Conservation (phyloP, 2,888 invertebrate genomes). For the Boloria euphrosyne region DNA sequence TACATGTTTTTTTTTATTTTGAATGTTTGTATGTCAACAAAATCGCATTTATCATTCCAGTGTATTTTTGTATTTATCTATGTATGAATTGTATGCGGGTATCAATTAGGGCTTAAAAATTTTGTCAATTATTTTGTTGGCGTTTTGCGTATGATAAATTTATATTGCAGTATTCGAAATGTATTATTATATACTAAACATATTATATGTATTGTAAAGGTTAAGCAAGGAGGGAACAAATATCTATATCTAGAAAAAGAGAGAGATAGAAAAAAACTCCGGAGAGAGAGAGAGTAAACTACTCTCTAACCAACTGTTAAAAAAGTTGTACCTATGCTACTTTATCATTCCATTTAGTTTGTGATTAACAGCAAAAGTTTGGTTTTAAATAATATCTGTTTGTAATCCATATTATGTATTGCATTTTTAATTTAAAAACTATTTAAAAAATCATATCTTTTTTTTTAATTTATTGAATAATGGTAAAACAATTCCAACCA, state of each 20-base stretch:
- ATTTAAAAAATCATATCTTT: too few relatives aligned
- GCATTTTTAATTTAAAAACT: too few relatives aligned
- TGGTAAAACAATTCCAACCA: neutral
- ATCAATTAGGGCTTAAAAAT: constrained; percentile 1
- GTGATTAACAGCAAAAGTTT: too few relatives aligned
- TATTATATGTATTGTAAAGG: neutral
- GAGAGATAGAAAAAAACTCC: neutral
- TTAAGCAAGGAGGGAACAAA: neutral
- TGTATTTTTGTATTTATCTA: neutral
- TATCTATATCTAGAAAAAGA: neutral
- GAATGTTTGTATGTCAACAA: constrained; percentile 1
- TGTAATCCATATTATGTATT: too few relatives aligned
- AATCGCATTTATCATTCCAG: constrained; percentile 8
- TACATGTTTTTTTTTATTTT: constrained; percentile 2
- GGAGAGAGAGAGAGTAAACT: too few relatives aligned
- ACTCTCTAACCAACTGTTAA: too few relatives aligned
- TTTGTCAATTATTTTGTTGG: constrained; percentile 10
- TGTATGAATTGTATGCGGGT: neutral
- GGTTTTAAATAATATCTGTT: too few relatives aligned
- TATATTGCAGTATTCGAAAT: constrained; percentile 8
- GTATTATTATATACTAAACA: neutral
- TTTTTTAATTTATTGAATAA: too few relatives aligned
- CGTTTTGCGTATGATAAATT: too few relatives aligned
- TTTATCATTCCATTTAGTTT: too few relatives aligned
- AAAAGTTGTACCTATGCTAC: too few relatives aligned